Conservation (phyloP, 2,113 vertebrate genomes). For the Mustela lutreola region DNA sequence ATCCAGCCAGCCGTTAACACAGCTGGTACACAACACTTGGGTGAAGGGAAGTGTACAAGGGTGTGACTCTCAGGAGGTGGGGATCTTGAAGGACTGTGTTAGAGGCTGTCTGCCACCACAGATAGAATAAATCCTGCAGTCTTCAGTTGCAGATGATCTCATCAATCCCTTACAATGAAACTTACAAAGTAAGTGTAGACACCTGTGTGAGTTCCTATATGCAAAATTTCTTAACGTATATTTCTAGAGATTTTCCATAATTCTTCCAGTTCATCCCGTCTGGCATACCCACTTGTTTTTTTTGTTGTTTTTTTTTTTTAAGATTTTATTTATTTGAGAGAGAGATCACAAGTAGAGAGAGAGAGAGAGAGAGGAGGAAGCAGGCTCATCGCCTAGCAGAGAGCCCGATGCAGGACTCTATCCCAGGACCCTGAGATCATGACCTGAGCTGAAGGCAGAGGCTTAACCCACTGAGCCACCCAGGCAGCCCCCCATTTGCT, state of each 20-base stretch:
- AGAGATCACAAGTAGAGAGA: too few species aligned
- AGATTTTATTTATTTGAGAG: too few species aligned
- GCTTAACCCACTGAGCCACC: too few species aligned
- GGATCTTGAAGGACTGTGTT: not conserved
- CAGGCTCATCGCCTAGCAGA: too few species aligned
- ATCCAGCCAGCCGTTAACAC: not conserved
- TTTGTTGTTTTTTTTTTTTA: not conserved
- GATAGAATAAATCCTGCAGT: not conserved
- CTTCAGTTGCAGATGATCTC: not conserved
- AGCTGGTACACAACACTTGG: not conserved
- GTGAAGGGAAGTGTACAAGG: not conserved
- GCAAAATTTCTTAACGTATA: not conserved
- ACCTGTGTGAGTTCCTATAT: not conserved
- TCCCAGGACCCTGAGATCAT: too few species aligned
- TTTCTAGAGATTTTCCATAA: slow-evolving; percentile 23
- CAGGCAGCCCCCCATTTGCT: not conserved
- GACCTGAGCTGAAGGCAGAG: too few species aligned
- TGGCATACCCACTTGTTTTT: not conserved
- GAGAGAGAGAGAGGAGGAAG: too few species aligned
- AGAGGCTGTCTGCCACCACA: not conserved
- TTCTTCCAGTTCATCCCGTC: not conserved
- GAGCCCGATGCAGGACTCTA: too few species aligned
- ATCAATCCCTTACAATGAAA: not conserved
- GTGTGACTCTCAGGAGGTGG: not conserved
- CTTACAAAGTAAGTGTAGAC: not conserved